phyloP scores from a whole-genome alignment of 2,797 vertebrate genomes.

The Salmo trutta region DNA sequence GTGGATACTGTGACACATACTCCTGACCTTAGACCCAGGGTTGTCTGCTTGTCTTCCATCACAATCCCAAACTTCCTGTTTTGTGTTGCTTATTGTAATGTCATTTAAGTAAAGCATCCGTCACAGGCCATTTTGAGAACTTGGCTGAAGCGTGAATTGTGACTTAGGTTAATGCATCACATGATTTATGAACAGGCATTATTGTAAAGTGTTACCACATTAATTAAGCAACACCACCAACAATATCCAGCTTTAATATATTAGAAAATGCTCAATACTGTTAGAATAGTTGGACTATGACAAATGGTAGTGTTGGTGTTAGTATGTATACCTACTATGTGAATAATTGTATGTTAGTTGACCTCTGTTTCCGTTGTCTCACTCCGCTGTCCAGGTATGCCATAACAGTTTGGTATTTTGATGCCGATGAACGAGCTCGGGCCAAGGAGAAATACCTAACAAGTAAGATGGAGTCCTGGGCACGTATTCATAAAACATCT shows the following conservation, averaged over 20 bases:
- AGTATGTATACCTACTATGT: not conserved
- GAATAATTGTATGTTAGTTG: not conserved
- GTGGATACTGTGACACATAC: not conserved
- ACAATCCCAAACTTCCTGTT: not conserved
- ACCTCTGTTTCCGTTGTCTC: not conserved
- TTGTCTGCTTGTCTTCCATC: not conserved
- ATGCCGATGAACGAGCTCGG: constrained; percentile 86
- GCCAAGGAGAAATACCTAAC: constrained; percentile 90
- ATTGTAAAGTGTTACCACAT: too few relatives aligned
- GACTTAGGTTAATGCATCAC: too few relatives aligned
- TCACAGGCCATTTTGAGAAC: too few relatives aligned
- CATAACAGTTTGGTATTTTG: constrained; percentile 93
- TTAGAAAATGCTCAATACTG: too few relatives aligned
- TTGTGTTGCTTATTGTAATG: not conserved
- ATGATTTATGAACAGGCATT: too few relatives aligned
- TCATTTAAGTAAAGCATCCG: not conserved
- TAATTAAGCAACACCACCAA: too few relatives aligned
- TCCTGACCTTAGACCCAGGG: not conserved
- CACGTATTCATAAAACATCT: not conserved
- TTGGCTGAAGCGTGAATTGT: too few relatives aligned
- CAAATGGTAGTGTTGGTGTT: not conserved
- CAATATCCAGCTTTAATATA: too few relatives aligned
- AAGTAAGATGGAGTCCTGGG: constrained; percentile 67
- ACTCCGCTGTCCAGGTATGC: constrained; percentile 79
- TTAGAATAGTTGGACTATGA: not conserved